Percentiles rank a stretch among this genome's conserved stretches.
Evolutionary conservation across 2,888 invertebrate species (phyloP).

Genomic region (Carterocephalus palaemon): DNA sequence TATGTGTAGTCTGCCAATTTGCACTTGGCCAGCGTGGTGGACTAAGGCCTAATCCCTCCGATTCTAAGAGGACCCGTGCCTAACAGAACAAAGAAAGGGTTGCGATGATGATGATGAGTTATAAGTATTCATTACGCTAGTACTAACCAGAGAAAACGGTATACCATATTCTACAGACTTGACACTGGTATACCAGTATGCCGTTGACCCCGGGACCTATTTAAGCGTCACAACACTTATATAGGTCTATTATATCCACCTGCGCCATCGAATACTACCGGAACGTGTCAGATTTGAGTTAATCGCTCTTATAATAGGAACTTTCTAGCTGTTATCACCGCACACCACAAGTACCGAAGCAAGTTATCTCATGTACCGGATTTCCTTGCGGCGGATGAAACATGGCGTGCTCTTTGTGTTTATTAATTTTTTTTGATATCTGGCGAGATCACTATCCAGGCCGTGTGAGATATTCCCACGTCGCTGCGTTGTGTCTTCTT

Average conservation of each 20-base stretch:
- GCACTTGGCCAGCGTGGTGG: too few species aligned
- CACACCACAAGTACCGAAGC: background rate
- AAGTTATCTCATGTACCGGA: slow-evolving; percentile 19
- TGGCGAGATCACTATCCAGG: slow-evolving; percentile 13
- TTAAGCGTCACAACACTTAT: too few species aligned
- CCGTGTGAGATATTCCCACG: slow-evolving; percentile 20
- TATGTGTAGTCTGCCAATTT: too few species aligned
- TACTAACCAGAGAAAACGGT: too few species aligned
- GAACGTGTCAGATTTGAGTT: slow-evolving; percentile 1
- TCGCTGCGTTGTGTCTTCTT: slow-evolving; percentile 9
- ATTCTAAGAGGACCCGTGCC: too few species aligned
- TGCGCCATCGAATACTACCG: background rate
- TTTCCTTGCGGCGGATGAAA: slow-evolving; percentile 14
- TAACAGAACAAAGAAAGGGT: too few species aligned
- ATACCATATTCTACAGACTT: too few species aligned
- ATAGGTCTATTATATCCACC: background rate
- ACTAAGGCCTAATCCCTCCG: too few species aligned
- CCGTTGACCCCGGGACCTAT: too few species aligned
- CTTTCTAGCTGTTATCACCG: slow-evolving; percentile 2
- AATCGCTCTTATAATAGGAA: background rate
- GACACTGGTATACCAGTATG: too few species aligned
- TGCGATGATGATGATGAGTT: too few species aligned
- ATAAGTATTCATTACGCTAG: too few species aligned
- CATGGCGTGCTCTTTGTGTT: slow-evolving; percentile 1
- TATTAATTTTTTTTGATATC: slow-evolving; percentile 15